A percentile compares a stretch with the other conserved stretches of the same genome.
These are phyloP conservation scores for Lemur catta DNA, from an alignment of 2,797 vertebrate species.

Conservation along the genomic window DNA sequence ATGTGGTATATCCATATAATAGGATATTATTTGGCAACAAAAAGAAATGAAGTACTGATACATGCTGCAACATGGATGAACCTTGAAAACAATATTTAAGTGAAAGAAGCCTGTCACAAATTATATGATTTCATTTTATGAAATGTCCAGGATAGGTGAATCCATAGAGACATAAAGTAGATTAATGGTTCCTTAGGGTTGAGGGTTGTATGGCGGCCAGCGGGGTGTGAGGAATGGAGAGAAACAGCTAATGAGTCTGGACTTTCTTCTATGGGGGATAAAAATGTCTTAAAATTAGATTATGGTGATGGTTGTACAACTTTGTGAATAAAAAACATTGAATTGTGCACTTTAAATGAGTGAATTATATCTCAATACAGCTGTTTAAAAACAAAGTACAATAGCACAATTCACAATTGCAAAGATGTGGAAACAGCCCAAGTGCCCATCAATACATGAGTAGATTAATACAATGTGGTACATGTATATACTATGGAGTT, in stretches of 20 bases:
- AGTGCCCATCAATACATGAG: too few relatives aligned
- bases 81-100: background rate
- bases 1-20: background rate
- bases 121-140: background rate
- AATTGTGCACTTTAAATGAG: background rate
- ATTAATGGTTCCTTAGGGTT: background rate
- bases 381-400: too few relatives aligned
- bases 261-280: background rate
- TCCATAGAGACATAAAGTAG: background rate
- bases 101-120: background rate
- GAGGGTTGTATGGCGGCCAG: rapidly evolving
- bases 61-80: background rate
- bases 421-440: too few relatives aligned
- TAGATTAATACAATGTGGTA: too few relatives aligned
- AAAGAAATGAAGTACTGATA: background rate
- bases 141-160: background rate
- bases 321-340: background rate
- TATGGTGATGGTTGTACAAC: background rate
- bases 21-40: background rate
- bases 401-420: too few relatives aligned
- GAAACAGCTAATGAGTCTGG: background rate
- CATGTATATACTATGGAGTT: too few relatives aligned
- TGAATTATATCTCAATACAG: background rate
- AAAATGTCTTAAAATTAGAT: background rate
- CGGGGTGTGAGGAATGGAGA: too few relatives aligned